Evolutionary conservation across 2,113 vertebrate genomes (phyloP).

Genomic region (Psephotus haematonotus): DNA sequence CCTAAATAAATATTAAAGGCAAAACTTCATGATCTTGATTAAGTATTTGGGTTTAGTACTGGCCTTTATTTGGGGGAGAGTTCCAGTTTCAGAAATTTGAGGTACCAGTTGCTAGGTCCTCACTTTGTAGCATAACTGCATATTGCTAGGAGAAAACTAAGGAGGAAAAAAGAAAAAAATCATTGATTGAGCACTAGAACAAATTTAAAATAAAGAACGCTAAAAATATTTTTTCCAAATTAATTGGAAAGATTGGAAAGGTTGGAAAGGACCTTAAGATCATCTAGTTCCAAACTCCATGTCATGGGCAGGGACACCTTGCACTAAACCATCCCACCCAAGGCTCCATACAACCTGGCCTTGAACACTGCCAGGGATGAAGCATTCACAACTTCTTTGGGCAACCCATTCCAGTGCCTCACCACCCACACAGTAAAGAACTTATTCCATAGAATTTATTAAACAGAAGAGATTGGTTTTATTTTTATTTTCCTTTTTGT

Average conservation of each 20-base stretch:
- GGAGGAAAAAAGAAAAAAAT: no score
- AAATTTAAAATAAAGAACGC: neutral
- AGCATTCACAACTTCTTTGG: neutral
- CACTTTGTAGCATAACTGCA: neutral
- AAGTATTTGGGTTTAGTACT: neutral
- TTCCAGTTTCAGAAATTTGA: neutral
- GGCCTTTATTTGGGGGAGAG: neutral
- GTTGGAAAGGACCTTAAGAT: neutral
- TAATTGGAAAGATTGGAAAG: neutral
- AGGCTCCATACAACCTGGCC: neutral
- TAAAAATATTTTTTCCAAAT: neutral
- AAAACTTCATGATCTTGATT: neutral
- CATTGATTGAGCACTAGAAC: rapidly evolving
- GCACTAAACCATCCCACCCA: neutral
- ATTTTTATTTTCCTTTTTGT: neutral
- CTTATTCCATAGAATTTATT: neutral
- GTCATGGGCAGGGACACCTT: neutral
- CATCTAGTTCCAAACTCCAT: neutral
- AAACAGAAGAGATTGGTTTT: neutral
- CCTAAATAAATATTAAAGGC: neutral
- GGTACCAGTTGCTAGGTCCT: neutral
- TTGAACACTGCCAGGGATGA: neutral
- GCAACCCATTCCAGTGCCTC: neutral
- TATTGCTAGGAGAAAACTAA: neutral
- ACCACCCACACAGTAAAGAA: neutral